These are phyloP conservation scores for Kryptopterus vitreolus DNA, from an alignment of 2,797 vertebrate genomes.

Conservation along the genomic window DNA sequence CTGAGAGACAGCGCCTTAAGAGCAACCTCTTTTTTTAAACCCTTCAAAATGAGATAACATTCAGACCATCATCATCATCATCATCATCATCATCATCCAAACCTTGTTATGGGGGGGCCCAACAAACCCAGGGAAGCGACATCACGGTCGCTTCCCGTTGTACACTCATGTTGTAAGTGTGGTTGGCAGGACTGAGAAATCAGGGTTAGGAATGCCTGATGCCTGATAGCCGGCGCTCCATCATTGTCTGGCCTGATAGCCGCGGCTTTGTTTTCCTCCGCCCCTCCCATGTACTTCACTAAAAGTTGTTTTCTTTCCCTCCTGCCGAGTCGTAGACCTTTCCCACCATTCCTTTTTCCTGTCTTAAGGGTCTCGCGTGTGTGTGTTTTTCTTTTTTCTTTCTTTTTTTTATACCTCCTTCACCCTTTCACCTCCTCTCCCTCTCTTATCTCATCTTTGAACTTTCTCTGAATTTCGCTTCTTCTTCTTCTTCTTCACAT, in stretches of 20 bases:
- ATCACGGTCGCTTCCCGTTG: no score
- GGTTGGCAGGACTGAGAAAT: conserved; percentile 26
- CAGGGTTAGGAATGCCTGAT: no score
- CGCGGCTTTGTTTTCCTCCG: conserved; percentile 59
- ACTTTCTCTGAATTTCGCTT: neutral
- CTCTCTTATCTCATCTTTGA: neutral
- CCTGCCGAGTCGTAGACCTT: conserved; percentile 65
- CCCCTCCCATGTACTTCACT: conserved; percentile 64
- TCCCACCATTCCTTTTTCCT: conserved; percentile 62
- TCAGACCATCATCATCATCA: neutral
- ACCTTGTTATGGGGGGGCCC: neutral
- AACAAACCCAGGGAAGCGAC: conserved; percentile 1
- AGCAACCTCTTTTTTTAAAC: neutral
- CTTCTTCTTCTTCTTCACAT: neutral
- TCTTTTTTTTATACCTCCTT: conserved; percentile 27
- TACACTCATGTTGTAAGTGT: conserved; percentile 2
- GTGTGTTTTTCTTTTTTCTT: no score
- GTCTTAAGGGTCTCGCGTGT: conserved; percentile 34
- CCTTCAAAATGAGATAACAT: neutral
- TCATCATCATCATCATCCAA: neutral
- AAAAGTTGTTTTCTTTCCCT: conserved; percentile 75
- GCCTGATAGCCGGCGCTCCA: conserved; percentile 54
- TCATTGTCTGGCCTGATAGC: conserved; percentile 66
- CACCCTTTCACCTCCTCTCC: conserved; percentile 40
- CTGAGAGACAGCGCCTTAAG: neutral